A percentile compares a stretch with the other conserved stretches of the same genome.
These are phyloP conservation scores for Discoglossus pictus DNA, from an alignment of 2,797 vertebrate species.

Conservation along the genomic window DNA sequence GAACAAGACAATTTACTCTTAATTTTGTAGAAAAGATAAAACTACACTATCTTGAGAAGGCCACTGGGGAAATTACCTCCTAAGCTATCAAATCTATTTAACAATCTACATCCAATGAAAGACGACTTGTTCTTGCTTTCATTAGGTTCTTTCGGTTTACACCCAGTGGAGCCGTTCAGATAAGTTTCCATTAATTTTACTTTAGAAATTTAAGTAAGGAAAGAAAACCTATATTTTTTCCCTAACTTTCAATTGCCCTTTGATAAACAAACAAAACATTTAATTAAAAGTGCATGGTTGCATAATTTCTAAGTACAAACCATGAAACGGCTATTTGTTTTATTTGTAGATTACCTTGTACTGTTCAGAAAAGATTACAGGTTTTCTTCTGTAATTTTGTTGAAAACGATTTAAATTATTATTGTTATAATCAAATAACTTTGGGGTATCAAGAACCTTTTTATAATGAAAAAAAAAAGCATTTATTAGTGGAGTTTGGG, in stretches of 20 bases:
- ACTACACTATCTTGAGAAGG: conserved; percentile 85
- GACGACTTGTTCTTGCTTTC: conserved; percentile 77
- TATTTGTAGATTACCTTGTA: no score
- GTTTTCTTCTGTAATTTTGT: no score
- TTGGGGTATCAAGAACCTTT: no score
- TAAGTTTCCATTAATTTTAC: conserved; percentile 78
- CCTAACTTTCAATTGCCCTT: conserved; percentile 63
- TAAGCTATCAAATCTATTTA: conserved; percentile 79
- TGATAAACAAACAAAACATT: conserved; percentile 36
- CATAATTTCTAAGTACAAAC: neutral
- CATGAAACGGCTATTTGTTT: no score
- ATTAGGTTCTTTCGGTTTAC: conserved; percentile 81
- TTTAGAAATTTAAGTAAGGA: conserved; percentile 53
- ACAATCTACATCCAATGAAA: conserved; percentile 79
- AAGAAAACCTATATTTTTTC: conserved; percentile 42
- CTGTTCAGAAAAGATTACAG: no score
- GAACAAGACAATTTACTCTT: conserved; percentile 84
- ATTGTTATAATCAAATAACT: no score
- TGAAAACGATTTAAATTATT: no score
- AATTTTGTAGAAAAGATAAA: conserved; percentile 90
- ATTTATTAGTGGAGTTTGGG: no score
- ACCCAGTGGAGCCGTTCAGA: conserved; percentile 75
- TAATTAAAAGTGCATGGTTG: conserved; percentile 10
- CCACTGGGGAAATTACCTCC: conserved; percentile 97
- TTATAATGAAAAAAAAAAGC: no score